Base-by-base conservation (phyloP, 2,113 vertebrate genomes). In the Cervus canadensis region DNA sequence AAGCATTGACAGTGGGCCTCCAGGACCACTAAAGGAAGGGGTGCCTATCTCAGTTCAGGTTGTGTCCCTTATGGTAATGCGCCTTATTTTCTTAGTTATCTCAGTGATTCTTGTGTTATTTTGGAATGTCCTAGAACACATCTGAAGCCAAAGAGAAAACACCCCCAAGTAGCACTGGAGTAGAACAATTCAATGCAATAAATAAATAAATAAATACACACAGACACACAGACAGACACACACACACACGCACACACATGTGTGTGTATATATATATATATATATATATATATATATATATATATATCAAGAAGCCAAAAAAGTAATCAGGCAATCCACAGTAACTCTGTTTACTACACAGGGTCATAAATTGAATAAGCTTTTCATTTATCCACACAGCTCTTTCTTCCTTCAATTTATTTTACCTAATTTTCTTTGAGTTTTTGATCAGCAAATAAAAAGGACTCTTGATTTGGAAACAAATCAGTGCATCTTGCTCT, bases 1-100 rank as follows among this genome's bases (percentile, higher is more conserved):
- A 4, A 99, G 99, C 56, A 3, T 99, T 0, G 98, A 99, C 94
- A 99, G 99, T 1, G 99, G 99, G 14, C 99, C 99, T 1, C 89
- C 97, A 0, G 79, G 86, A 45, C 48, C 10, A 0, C 23, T 30
- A 1, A 1, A 2, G 7, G 0, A 3, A 4, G 25, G 36, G 13
- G 1, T 64, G 19, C 0, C 62, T 1, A 0, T 4, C 2, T 2
- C 62, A 0, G 0, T 76, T 23, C 45, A 28, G 52, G 0, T 64
- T 2, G 5, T 67, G 48, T 54, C 6, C 5, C 0, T 95, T 2
- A 33, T 93, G 30, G 10, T 81, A 3, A 1, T 90, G 0, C 93
- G 96, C 17, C 1, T 93, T 7, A 0, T 26, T 21, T 76, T 97
- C 7, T 30, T 98, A 0, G 0, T 15, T 26, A 1, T 67, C 67